Percentiles rank a stretch among this genome's conserved stretches.
phyloP scores from a whole-genome alignment of 2,888 invertebrate species.

The Nomada fabriciana region DNA sequence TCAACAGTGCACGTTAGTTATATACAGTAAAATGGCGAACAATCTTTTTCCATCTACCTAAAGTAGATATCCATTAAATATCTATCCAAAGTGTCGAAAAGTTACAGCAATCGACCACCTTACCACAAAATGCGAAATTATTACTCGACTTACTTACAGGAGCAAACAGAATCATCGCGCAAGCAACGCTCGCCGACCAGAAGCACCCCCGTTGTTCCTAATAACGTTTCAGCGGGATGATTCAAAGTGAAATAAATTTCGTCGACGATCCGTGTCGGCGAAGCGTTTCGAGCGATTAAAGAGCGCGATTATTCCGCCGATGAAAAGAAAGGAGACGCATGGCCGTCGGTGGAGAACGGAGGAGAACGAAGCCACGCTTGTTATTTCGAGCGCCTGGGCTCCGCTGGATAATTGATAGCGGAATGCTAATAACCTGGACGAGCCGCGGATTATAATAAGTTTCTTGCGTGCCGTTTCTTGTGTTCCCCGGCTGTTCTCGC shows the following conservation, averaged over 20 bases:
- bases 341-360: conserved; percentile 18
- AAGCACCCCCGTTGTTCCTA: conserved; percentile 9
- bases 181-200: no score
- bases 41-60: background rate
- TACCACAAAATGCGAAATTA: background rate
- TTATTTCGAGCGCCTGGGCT: conserved; percentile 47
- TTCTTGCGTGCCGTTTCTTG: conserved; percentile 75
- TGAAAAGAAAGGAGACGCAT: conserved; percentile 34
- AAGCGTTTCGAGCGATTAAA: conserved; percentile 39
- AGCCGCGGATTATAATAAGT: conserved; percentile 81
- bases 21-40: no score
- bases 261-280: background rate
- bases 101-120: background rate
- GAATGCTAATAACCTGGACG: conserved; percentile 83
- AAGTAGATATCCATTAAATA: background rate
- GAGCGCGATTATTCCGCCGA: conserved; percentile 27
- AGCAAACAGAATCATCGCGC: background rate
- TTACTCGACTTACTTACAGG: background rate
- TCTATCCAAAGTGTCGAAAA: background rate
- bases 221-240: background rate
- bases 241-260: conserved; percentile 6
- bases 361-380: conserved; percentile 25
- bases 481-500: conserved; percentile 40
- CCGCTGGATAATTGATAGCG: conserved; percentile 81
- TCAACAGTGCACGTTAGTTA: no score